Percentiles rank a stretch among this genome's conserved stretches.
These are phyloP conservation scores for Trichogramma evanescens DNA, from an alignment of 2,888 invertebrate species.

Conservation along the genomic window DNA sequence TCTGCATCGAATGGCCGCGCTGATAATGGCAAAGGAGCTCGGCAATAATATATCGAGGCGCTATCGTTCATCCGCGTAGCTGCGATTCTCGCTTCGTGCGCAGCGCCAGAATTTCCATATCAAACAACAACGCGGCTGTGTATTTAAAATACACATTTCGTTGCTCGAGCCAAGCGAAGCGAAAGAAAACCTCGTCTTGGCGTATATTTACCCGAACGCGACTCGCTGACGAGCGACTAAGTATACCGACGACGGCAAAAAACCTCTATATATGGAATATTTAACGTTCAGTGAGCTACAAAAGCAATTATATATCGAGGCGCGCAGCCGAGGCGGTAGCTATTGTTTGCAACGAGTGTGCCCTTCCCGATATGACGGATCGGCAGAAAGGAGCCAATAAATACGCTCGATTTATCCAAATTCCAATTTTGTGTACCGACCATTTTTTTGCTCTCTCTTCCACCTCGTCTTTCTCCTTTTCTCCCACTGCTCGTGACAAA, in stretches of 20 bases:
- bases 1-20: too few species aligned
- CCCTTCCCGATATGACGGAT: conserved; percentile 42
- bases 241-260: conserved; percentile 32
- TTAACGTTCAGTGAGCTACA: conserved; percentile 47
- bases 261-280: conserved; percentile 43
- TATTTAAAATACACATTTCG: too few species aligned
- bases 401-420: too few species aligned
- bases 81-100: too few species aligned
- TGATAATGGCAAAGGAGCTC: too few species aligned
- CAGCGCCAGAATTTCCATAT: too few species aligned
- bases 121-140: too few species aligned
- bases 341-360: conserved; percentile 45
- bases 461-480: neutral
- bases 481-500: neutral
- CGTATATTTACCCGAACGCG: conserved; percentile 42
- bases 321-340: conserved; percentile 25
- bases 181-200: too few species aligned
- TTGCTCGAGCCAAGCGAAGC: too few species aligned
- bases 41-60: too few species aligned
- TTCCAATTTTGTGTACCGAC: neutral
- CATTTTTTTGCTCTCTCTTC: neutral
- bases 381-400: conserved; percentile 17
- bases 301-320: conserved; percentile 44
- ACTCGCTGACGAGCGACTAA: conserved; percentile 35
- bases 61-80: too few species aligned